Percentiles rank a stretch among this genome's conserved stretches.
Conservation (phyloP, 2,797 vertebrate genomes). For the Syndactyla subalaris region DNA sequence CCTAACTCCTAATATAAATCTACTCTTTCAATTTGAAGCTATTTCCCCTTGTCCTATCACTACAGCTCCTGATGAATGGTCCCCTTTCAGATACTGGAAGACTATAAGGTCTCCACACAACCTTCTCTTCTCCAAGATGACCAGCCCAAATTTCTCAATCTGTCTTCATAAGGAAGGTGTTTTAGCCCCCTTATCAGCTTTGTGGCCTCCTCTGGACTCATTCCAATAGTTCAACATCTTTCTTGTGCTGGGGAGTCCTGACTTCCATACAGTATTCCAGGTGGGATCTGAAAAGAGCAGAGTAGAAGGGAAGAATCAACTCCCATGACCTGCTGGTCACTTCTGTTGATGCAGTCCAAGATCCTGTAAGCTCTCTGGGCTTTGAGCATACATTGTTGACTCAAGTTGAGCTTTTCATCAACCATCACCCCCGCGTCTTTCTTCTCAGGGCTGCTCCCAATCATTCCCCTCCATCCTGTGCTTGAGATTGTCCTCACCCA, state of each 20-base stretch:
- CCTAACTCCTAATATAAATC: background rate
- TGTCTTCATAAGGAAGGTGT: background rate
- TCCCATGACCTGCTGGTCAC: background rate
- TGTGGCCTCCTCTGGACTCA: background rate
- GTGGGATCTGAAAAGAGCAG: background rate
- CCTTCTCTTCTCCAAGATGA: background rate
- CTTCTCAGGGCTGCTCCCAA: background rate
- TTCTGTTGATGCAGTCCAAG: background rate
- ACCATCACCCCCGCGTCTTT: background rate
- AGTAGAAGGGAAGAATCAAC: background rate
- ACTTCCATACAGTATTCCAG: background rate
- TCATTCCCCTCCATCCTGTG: background rate
- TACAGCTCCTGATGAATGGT: accelerated
- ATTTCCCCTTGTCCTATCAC: background rate
- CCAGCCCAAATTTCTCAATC: background rate
- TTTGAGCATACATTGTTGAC: too few species aligned
- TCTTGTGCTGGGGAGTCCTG: background rate
- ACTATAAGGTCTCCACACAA: background rate
- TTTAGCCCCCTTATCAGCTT: background rate
- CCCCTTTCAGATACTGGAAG: background rate
- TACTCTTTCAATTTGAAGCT: background rate
- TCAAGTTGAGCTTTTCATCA: background rate
- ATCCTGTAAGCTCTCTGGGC: accelerated
- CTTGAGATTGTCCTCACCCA: background rate
- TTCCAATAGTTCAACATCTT: background rate